Evolutionary conservation across 2,888 invertebrate species (phyloP), one percentile per base, ranked within the genome.

Genomic region (Microctonus brassicae): DNA sequence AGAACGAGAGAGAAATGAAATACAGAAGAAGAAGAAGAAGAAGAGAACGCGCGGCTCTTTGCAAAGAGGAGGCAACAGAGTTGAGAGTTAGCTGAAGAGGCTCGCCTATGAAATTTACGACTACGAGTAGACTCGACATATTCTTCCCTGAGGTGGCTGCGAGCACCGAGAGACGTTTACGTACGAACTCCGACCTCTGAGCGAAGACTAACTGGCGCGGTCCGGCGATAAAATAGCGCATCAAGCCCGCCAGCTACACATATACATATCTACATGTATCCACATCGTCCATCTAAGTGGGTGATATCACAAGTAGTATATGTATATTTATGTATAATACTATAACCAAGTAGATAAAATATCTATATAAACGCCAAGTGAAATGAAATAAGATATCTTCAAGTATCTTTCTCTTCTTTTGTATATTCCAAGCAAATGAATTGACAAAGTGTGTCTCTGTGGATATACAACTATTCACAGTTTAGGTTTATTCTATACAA

Each of bases 121-220:
- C 75, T 75, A 75, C 78, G 74, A 63, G 74, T 74, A 74, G 77
- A 81, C 79, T 79, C 78, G 80, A 80, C 81, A 79, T 81, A 81
- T 80, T 79, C 81, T 81, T 81, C 78, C 76, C 76, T 75, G 73
- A 77, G 80, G 77, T 78, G 76, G 79, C 72, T 81, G 82, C 81
- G 79, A 79, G 76, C 80, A 79, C 79, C 79, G 78, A 81, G 47
- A 47, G 82, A 82, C 82, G 79, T 80, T 82, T 81, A 81, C 81
- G 81, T 78, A 80, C 81, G 79, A 81, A 82, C 81, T 82, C 82
- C 82, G 78, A 80, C 82, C 82, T 78, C 79, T 79, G 77, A 80
- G 80, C 79, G 80, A 81, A 82, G 81, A 82, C 81, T 82, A 82
- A 82, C 82, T 81, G 81, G 79, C 79, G 79, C 79, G 75, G 79